A percentile compares a stretch with the other conserved stretches of the same genome.
phyloP scores from a whole-genome alignment of 2,797 vertebrate genomes.

The Peromyscus eremicus region DNA sequence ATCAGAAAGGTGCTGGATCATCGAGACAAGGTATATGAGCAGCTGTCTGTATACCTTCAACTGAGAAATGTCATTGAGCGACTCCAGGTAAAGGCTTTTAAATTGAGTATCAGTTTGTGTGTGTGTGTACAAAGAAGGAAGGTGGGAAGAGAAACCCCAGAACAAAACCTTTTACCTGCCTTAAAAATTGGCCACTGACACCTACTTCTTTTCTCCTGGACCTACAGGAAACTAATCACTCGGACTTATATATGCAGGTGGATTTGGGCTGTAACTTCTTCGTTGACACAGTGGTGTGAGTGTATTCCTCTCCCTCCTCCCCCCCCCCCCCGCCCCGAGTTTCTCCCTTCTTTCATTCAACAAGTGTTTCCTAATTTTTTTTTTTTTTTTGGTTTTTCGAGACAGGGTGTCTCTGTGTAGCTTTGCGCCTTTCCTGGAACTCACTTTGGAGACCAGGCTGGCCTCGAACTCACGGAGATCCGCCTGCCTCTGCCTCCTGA shows the following conservation, averaged over 20 bases:
- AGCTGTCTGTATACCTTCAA: slow-evolving; percentile 93
- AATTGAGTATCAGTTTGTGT: slow-evolving; percentile 36
- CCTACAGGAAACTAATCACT: slow-evolving; percentile 88
- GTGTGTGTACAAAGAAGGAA: neutral
- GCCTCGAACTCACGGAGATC: too few species aligned
- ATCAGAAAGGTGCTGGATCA: slow-evolving; percentile 93
- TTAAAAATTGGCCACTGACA: slow-evolving; percentile 67
- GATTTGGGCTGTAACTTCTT: slow-evolving; percentile 96
- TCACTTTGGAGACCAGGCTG: too few species aligned
- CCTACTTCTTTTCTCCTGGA: slow-evolving; percentile 74
- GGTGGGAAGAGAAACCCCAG: slow-evolving; percentile 29
- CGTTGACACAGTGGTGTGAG: slow-evolving; percentile 94
- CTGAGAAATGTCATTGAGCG: slow-evolving; percentile 93
- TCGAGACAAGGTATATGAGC: slow-evolving; percentile 93
- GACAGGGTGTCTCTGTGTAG: too few species aligned
- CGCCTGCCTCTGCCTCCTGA: too few species aligned
- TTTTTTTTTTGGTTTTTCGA: too few species aligned
- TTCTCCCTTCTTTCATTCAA: slow-evolving; percentile 53
- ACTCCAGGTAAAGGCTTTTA: slow-evolving; percentile 89
- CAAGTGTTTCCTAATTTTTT: neutral
- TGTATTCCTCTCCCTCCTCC: slow-evolving; percentile 11
- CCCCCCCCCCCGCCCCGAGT: neutral
- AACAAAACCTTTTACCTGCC: slow-evolving; percentile 32
- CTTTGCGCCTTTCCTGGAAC: too few species aligned
- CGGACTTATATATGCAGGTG: slow-evolving; percentile 92